These are phyloP conservation scores for Punctoribates punctum DNA, from an alignment of 2,888 invertebrate species.

Conservation along the genomic window DNA sequence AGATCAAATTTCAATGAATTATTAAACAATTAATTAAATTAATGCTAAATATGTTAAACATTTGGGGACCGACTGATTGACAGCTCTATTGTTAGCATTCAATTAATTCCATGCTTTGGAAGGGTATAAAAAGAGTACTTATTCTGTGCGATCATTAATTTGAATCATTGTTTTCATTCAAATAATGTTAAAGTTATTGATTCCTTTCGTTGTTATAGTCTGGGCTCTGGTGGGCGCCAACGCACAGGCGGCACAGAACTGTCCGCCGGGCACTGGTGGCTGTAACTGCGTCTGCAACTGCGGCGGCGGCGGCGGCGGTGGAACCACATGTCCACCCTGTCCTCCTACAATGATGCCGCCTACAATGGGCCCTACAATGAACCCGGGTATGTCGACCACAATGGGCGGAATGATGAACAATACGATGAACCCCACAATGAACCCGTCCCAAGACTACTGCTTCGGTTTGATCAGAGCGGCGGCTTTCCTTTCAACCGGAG, in stretches of 20 bases:
- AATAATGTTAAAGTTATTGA: not conserved
- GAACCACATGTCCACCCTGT: not conserved
- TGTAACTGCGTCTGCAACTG: not conserved
- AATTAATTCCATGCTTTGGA: not conserved
- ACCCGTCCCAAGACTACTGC: not conserved
- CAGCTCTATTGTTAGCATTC: not conserved
- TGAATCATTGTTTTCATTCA: not conserved
- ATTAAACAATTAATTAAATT: not conserved
- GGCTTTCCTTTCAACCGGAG: not conserved
- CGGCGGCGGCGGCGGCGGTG: not conserved
- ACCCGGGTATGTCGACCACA: no score
- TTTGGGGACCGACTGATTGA: not conserved
- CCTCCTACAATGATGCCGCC: not conserved
- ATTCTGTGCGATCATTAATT: not conserved
- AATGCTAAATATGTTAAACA: not conserved
- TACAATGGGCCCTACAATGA: not conserved
- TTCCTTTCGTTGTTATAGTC: not conserved
- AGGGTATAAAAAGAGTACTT: not conserved
- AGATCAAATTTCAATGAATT: not conserved
- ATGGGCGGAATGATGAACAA: no score
- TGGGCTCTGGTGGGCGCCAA: not conserved
- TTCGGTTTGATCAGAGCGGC: not conserved
- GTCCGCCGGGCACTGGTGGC: not conserved
- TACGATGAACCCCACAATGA: not conserved
- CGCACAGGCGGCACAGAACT: not conserved